Percentiles rank a stretch among this genome's conserved stretches.
Evolutionary conservation across 2,888 invertebrate species (phyloP).

Genomic region (Rhamnusium bicolor): DNA sequence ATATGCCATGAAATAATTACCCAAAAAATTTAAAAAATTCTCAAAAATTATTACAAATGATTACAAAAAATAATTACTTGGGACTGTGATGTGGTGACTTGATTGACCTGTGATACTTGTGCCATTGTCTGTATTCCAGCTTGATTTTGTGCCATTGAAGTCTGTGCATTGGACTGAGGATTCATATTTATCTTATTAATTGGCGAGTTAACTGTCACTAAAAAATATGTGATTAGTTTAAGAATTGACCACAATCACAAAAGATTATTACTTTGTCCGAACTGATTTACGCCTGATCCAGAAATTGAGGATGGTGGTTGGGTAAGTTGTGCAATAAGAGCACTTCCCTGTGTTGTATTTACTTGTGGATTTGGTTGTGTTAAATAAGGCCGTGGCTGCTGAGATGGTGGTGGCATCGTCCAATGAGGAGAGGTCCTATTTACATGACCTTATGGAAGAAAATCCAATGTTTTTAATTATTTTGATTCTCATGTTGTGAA

Average conservation of each 20-base stretch:
- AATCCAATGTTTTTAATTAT: neutral
- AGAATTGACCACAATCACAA: neutral
- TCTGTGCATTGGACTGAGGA: conserved; percentile 64
- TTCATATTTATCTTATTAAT: conserved; percentile 59
- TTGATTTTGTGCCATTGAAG: conserved; percentile 65
- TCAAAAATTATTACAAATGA: too few relatives aligned
- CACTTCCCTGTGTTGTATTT: conserved; percentile 72
- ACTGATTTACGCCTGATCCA: conserved; percentile 70
- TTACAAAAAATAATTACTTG: conserved; percentile 56
- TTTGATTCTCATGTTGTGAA: too few relatives aligned
- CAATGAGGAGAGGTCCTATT: conserved; percentile 69
- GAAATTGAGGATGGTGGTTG: conserved; percentile 74
- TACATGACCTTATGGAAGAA: conserved; percentile 42
- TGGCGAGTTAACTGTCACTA: conserved; percentile 60
- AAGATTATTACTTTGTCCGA: conserved; percentile 68
- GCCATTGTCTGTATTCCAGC: conserved; percentile 61
- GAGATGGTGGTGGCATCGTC: conserved; percentile 78
- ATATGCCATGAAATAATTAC: too few relatives aligned
- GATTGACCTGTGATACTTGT: conserved; percentile 63
- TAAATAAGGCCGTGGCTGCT: conserved; percentile 66
- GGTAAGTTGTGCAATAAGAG: conserved; percentile 75
- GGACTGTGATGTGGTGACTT: conserved; percentile 64
- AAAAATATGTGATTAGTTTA: conserved; percentile 27
- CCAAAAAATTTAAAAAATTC: too few relatives aligned
- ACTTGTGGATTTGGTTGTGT: conserved; percentile 58